phyloP scores from a whole-genome alignment of 1,140 invertebrate genomes.

The Drosophila ohnishii region DNA sequence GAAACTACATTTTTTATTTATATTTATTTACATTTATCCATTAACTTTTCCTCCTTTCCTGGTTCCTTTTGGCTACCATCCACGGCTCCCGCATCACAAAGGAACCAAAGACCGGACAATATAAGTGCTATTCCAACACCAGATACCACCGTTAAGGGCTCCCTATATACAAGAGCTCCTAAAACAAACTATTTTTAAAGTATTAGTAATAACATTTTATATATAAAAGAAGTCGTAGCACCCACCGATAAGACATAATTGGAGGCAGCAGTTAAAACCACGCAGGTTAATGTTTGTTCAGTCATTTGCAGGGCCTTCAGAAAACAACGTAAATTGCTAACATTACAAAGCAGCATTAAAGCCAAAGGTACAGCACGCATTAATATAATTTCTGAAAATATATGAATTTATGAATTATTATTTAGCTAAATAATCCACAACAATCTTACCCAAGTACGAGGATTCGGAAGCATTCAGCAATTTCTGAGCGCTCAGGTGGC shows the following conservation, averaged over 20 bases:
- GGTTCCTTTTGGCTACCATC: background rate
- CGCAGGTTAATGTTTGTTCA: constrained; percentile 85
- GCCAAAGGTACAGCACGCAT: constrained; percentile 67
- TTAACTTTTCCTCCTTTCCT: constrained; percentile 12
- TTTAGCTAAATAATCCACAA: too few species aligned
- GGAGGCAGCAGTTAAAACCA: constrained; percentile 84
- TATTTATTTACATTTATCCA: background rate
- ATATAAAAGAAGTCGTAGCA: background rate
- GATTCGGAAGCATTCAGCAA: constrained; percentile 13
- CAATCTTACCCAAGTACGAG: constrained; percentile 31
- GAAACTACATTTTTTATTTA: background rate
- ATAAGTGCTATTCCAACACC: constrained; percentile 66
- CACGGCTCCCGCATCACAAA: constrained; percentile 45
- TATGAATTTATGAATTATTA: background rate
- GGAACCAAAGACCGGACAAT: constrained; percentile 69
- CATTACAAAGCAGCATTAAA: constrained; percentile 85
- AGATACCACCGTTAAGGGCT: constrained; percentile 59
- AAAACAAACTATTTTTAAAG: constrained; percentile 61
- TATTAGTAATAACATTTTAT: background rate
- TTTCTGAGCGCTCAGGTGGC: constrained; percentile 46
- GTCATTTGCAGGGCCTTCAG: constrained; percentile 84
- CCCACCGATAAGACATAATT: constrained; percentile 86
- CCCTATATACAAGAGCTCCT: constrained; percentile 60
- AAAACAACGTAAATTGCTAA: constrained; percentile 85
- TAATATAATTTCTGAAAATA: constrained; percentile 41